Conservation (phyloP, 2,113 vertebrate species). For the Murina feae region DNA sequence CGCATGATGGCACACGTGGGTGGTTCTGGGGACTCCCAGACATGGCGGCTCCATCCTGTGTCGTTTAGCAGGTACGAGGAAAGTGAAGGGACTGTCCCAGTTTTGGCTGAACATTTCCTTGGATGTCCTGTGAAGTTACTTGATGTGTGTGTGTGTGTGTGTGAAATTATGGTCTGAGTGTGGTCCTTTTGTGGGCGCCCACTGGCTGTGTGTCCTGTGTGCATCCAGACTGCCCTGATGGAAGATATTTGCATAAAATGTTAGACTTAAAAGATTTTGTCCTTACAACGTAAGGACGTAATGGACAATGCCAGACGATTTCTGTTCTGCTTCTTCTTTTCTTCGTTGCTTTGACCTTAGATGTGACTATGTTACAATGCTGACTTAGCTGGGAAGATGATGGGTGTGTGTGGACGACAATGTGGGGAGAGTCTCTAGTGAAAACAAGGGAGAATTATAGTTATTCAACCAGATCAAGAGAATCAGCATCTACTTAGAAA, state of each 20-base stretch:
- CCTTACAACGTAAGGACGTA: not conserved
- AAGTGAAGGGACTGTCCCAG: no score
- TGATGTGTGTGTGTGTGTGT: not conserved
- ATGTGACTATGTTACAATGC: rapidly evolving
- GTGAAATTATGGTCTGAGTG: not conserved
- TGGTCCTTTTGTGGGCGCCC: not conserved
- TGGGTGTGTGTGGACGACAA: rapidly evolving
- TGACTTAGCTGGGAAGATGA: not conserved
- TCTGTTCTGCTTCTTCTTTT: not conserved
- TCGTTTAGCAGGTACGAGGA: not conserved
- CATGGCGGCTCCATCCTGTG: not conserved
- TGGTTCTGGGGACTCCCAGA: not conserved
- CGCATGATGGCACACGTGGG: no score
- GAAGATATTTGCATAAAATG: not conserved
- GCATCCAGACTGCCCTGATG: not conserved
- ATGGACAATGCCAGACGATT: rapidly evolving
- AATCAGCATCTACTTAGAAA: not conserved
- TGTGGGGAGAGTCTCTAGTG: rapidly evolving
- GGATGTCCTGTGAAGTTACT: not conserved
- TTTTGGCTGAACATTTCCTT: not conserved
- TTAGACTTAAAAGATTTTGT: not conserved
- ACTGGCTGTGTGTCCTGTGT: not conserved
- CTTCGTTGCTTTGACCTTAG: not conserved
- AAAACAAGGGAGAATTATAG: not conserved
- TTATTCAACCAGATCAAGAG: not conserved